Percentiles rank a stretch among this genome's conserved stretches.
Conservation (phyloP, 2,888 invertebrate genomes). For the Pachymerium ferrugineum region DNA sequence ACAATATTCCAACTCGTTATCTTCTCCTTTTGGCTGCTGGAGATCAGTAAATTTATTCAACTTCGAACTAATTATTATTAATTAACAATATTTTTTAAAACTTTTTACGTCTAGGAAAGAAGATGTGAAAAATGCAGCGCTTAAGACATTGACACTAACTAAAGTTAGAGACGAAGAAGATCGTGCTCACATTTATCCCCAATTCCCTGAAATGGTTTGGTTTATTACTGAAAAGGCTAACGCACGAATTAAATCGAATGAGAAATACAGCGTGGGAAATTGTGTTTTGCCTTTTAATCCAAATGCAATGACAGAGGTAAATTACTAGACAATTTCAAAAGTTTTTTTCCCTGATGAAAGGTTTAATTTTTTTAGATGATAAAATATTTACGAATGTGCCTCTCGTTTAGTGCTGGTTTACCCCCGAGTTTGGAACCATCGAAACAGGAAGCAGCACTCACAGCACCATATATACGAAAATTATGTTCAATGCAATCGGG, state of each 20-base stretch:
- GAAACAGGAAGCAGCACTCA: conserved; percentile 42
- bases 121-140: background rate
- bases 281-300: conserved; percentile 62
- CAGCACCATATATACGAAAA: conserved; percentile 47
- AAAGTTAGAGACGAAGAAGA: background rate
- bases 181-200: background rate
- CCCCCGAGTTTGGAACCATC: background rate
- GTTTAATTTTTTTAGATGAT: conserved; percentile 56
- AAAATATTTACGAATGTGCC: conserved; percentile 70
- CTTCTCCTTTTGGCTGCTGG: conserved; percentile 75
- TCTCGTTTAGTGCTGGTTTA: conserved; percentile 58
- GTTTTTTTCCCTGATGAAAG: background rate
- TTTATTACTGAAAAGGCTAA: background rate
- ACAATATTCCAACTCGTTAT: conserved; percentile 76
- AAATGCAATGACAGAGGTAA: conserved; percentile 67
- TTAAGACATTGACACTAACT: background rate
- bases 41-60: conserved; percentile 44
- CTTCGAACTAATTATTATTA: no score
- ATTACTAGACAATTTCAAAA: conserved; percentile 33
- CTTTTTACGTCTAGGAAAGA: conserved; percentile 37
- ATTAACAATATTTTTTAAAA: no score
- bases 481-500: conserved; percentile 60
- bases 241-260: conserved; percentile 41
- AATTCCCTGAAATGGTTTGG: conserved; percentile 16
- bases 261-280: conserved; percentile 43